Evolutionary conservation across 2,888 invertebrate genomes (phyloP).

Genomic region (Stegana nigrithorax): DNA sequence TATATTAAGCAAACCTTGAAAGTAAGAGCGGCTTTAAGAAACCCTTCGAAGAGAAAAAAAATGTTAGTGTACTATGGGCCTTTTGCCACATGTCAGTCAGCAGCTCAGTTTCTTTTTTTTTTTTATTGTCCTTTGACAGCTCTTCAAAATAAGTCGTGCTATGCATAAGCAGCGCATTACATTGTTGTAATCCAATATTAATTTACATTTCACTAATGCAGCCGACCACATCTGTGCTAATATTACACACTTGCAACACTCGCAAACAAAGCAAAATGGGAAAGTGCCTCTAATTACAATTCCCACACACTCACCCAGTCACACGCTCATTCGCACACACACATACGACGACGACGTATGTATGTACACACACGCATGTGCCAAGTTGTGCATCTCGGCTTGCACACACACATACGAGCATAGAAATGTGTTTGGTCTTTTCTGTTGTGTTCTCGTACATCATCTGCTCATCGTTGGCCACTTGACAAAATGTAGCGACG

Average conservation of each 20-base stretch:
- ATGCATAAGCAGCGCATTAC: no score
- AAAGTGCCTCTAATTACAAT: conserved; percentile 60
- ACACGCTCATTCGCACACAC: neutral
- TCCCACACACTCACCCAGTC: conserved; percentile 39
- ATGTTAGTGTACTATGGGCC: no score
- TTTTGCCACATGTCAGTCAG: no score
- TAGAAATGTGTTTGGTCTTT: no score
- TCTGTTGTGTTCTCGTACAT: no score
- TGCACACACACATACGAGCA: neutral
- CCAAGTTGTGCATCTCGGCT: neutral
- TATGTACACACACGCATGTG: neutral
- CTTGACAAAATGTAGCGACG: conserved; percentile 6
- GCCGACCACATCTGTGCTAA: neutral
- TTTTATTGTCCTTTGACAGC: no score
- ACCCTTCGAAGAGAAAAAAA: no score
- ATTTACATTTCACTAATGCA: neutral
- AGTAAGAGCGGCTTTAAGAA: no score
- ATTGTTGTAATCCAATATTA: neutral
- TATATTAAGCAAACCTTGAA: no score
- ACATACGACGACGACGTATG: neutral
- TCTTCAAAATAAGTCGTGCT: no score
- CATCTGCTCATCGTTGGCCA: conserved; percentile 1
- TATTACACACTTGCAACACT: conserved; percentile 40
- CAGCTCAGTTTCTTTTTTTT: no score
- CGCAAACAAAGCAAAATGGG: conserved; percentile 54